These are phyloP conservation scores for Pseudobourletiella spinata DNA, from an alignment of 1,140 invertebrate genomes.

Conservation along the genomic window DNA sequence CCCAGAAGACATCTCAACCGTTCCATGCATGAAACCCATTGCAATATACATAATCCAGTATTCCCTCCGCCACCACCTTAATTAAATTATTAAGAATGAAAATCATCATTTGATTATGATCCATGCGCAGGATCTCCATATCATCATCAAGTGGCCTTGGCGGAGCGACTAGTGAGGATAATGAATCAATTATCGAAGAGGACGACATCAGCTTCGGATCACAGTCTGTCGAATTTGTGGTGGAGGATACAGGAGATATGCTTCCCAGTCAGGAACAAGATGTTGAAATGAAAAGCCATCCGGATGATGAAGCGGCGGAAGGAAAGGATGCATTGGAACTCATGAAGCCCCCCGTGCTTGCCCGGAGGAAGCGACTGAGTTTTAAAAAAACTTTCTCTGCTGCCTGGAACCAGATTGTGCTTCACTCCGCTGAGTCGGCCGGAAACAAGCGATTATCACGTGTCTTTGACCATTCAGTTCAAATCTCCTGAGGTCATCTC, in stretches of 20 bases:
- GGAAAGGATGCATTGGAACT: too few species aligned
- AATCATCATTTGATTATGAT: too few species aligned
- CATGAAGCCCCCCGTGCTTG: too few species aligned
- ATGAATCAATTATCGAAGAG: too few species aligned
- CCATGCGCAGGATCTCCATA: too few species aligned
- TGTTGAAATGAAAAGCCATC: background rate
- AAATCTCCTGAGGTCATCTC: too few species aligned
- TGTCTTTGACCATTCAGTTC: too few species aligned
- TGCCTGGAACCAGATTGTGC: background rate
- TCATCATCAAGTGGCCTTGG: too few species aligned
- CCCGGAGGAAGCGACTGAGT: background rate
- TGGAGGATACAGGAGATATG: background rate
- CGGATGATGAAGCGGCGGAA: background rate
- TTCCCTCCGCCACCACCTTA: background rate
- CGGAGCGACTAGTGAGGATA: too few species aligned
- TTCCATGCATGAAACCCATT: background rate
- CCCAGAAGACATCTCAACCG: background rate
- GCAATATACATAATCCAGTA: background rate
- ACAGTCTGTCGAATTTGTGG: background rate
- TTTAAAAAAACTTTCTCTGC: background rate
- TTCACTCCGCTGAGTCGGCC: background rate
- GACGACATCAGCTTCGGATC: too few species aligned
- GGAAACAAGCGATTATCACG: background rate
- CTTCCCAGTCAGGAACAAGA: background rate
- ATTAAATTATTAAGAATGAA: background rate